These are phyloP conservation scores for Paratilapia polleni DNA, from an alignment of 2,113 vertebrate species.

Conservation along the genomic window DNA sequence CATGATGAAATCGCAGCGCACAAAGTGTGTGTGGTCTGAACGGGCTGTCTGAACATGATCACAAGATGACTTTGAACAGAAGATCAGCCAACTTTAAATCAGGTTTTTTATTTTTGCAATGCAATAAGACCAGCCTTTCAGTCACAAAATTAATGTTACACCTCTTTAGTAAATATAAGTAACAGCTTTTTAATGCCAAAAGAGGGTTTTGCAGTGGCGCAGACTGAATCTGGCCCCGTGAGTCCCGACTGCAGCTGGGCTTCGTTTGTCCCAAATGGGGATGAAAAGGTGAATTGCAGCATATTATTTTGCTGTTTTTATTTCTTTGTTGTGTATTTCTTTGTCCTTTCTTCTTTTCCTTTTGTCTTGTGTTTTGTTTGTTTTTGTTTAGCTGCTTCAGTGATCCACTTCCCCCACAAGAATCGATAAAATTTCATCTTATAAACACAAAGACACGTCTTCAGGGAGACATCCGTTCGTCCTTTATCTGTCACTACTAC, in stretches of 20 bases:
- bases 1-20: neutral
- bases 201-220: neutral
- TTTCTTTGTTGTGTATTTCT: too few species aligned
- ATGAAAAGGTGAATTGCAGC: neutral
- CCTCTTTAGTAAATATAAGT: neutral
- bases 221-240: neutral
- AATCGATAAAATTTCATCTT: constrained; percentile 6
- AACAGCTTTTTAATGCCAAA: neutral
- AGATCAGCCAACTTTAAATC: neutral
- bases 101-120: neutral
- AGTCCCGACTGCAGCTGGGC: neutral
- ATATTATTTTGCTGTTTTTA: neutral
- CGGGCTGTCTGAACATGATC: neutral
- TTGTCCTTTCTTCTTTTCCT: neutral
- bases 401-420: neutral
- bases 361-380: neutral
- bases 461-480: neutral
- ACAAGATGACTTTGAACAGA: neutral
- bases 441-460: neutral
- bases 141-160: neutral
- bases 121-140: neutral
- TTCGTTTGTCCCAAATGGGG: neutral
- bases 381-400: neutral
- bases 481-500: neutral
- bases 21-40: neutral